Base-by-base conservation (phyloP, 2,113 vertebrate genomes). In the Rhadina sibilatrix region DNA sequence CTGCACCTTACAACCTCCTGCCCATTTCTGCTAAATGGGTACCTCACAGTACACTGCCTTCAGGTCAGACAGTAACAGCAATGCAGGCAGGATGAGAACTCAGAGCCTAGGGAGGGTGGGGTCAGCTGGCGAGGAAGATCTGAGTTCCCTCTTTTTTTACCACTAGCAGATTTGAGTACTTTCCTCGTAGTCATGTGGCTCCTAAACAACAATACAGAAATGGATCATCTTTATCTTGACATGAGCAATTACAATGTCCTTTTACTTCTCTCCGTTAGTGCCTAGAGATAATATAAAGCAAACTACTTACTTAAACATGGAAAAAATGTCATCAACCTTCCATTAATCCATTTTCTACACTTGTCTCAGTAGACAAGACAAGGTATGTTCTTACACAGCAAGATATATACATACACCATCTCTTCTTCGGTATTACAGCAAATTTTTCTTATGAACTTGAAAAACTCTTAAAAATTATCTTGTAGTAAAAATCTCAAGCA, bases 1-100 rank as follows among this genome's bases (percentile, higher is more conserved):
- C 40, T 59, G 22, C 18, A 33, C 33, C 27, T 90, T 21, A 74
- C 9, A 90, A 15, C 10, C 54, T 52, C 35, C 6, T 31, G 33
- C 50, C 25, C 9, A 6, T 66, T 83, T 88, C 60, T 81, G 27
- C 33, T 47, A 18, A 60, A 65, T 5, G 14, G 27, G 44, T 42
- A 33, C 9, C 7, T 8, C 20, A 47, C 0, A 79, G 49, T 20
- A 76, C 4, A 1, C 13, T 40, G 40, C 7, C 18, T 16, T 19
- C 54, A 13, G 1, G 9, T 24, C 60, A 89, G 40, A 6, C 64
- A 77, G 42, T 4, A 70, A 31, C 0, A 72, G n/a, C 50, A 87
- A 38, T 1, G 23, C 44, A 65, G 38, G 38, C 44, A 77, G 68
- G 24, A 57, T 24, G 10, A 56, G 72, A 64, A 47, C 23, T 37